These are phyloP conservation scores for Pedetes capensis DNA, from an alignment of 2,113 vertebrate genomes.

Conservation along the genomic window DNA sequence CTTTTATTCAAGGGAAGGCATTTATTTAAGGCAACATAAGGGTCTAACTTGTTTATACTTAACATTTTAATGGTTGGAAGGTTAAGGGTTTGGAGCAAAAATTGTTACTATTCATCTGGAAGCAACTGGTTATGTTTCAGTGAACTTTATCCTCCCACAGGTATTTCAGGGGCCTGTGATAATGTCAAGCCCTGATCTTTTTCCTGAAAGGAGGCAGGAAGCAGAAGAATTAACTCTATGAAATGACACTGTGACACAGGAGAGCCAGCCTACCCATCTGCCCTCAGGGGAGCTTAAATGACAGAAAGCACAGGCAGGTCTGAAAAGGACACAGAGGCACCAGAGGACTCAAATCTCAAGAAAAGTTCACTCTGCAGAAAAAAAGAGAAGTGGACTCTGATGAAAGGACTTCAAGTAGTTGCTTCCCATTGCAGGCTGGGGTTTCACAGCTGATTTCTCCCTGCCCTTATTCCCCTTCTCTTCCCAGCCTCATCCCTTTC, in stretches of 20 bases:
- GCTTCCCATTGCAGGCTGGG: background rate
- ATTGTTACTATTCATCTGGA: background rate
- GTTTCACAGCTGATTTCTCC: background rate
- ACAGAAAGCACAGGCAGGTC: background rate
- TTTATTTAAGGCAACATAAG: slow-evolving; percentile 6
- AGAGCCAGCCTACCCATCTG: background rate
- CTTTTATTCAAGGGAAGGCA: background rate
- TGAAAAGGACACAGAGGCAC: slow-evolving; percentile 45
- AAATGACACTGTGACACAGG: background rate
- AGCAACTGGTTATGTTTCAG: slow-evolving; percentile 28
- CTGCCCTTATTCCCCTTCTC: background rate
- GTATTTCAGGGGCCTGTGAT: slow-evolving; percentile 13
- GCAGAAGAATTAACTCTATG: slow-evolving; percentile 4
- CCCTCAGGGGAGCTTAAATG: background rate
- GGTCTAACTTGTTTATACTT: slow-evolving; percentile 36
- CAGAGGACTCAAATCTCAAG: background rate
- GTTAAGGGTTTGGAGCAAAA: slow-evolving; percentile 35
- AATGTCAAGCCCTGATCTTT: slow-evolving; percentile 53
- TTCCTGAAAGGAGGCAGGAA: background rate
- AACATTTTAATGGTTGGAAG: slow-evolving; percentile 49
- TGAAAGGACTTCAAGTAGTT: background rate
- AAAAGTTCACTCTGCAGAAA: background rate
- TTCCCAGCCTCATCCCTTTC: background rate
- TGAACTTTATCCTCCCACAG: slow-evolving; percentile 13
- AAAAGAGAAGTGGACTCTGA: background rate